These are phyloP conservation scores for Poliocrania exsul DNA, from an alignment of 2,797 vertebrate genomes.

Conservation along the genomic window DNA sequence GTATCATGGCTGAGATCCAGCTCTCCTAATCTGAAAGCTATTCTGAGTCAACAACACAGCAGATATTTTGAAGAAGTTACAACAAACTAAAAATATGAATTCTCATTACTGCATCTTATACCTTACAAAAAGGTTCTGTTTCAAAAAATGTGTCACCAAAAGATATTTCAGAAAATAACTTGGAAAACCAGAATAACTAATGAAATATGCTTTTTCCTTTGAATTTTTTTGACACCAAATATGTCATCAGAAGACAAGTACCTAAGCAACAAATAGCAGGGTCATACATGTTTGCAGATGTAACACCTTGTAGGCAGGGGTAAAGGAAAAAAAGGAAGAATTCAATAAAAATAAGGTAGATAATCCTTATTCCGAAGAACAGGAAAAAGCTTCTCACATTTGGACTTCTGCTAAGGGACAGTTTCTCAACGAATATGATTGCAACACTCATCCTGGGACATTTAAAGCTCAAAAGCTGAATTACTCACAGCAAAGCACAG, in stretches of 20 bases:
- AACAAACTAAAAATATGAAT: neutral
- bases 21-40: slow-evolving; percentile 1
- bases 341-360: neutral
- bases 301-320: neutral
- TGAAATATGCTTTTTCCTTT: neutral
- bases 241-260: neutral
- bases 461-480: neutral
- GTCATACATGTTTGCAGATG: neutral
- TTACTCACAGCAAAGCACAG: neutral
- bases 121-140: neutral
- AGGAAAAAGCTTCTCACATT: neutral
- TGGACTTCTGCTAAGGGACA: neutral
- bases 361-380: neutral
- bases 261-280: neutral
- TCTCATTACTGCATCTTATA: neutral
- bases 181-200: neutral
- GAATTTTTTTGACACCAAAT: neutral
- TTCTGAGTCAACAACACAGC: neutral
- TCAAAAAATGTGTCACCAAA: neutral
- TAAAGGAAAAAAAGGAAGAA: neutral
- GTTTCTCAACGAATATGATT: neutral
- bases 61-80: slow-evolving; percentile 1
- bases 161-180: neutral
- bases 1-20: neutral
- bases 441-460: neutral